Evolutionary conservation across 2,113 vertebrate genomes (phyloP).

Genomic region (Vulpes lagopus): DNA sequence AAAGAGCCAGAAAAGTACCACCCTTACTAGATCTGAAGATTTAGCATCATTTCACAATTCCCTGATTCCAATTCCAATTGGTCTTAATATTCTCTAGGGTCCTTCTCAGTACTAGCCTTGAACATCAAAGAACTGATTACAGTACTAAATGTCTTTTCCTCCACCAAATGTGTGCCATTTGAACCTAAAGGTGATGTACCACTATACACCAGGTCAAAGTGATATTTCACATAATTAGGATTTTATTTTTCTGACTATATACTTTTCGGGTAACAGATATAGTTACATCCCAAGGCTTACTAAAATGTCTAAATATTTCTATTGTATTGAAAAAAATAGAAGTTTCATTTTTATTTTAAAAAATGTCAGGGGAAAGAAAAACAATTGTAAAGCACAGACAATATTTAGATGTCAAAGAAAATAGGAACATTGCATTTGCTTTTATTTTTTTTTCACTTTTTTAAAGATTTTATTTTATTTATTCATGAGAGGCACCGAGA

Average conservation of each 20-base stretch:
- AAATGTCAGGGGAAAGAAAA: not conserved
- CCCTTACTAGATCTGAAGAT: not conserved
- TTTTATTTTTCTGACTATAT: not conserved
- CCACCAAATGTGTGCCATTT: not conserved
- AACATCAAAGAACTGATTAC: not conserved
- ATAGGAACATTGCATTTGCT: not conserved
- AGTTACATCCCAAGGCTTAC: not conserved
- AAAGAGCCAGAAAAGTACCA: not conserved
- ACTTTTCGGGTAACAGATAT: not conserved
- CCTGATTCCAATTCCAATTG: not conserved
- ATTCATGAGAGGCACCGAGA: no score
- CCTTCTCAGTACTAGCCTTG: not conserved
- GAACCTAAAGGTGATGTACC: not conserved
- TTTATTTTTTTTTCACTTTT: not conserved
- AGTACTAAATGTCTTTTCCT: not conserved
- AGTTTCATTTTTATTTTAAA: not conserved
- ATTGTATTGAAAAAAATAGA: not conserved
- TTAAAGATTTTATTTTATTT: no score
- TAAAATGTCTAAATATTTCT: not conserved
- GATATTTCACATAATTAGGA: not conserved
- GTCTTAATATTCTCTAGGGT: not conserved
- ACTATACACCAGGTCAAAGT: not conserved
- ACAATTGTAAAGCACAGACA: not conserved
- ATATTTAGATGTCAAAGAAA: slow-evolving; percentile 18
- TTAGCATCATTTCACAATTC: not conserved